A percentile compares a stretch with the other conserved stretches of the same genome.
phyloP scores from a whole-genome alignment of 35 echinoderm and acorn worm species.

The Anneissia japonica region DNA sequence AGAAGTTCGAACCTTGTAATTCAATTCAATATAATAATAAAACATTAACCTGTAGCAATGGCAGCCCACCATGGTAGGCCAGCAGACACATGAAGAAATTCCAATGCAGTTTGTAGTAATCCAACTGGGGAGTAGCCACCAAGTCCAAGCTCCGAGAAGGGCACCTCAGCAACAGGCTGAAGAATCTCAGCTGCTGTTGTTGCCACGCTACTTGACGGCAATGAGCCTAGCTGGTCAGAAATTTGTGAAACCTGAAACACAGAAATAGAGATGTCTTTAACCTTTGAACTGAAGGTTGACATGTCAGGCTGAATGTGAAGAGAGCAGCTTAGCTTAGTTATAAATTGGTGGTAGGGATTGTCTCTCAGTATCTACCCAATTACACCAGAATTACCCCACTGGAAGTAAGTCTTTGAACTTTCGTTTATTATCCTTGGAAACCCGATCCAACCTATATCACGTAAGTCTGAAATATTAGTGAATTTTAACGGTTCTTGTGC shows the following conservation, averaged over 20 bases:
- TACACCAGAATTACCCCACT: too few species aligned
- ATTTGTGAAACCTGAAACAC: not conserved
- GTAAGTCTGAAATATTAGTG: too few species aligned
- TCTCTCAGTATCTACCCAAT: too few species aligned
- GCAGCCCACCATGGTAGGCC: conserved; percentile 94
- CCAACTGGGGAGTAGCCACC: conserved; percentile 71
- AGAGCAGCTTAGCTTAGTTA: too few species aligned
- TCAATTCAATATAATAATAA: not conserved
- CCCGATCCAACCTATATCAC: too few species aligned
- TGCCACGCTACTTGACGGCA: not conserved
- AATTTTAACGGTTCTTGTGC: too few species aligned
- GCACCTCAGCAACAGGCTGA: conserved; percentile 77
- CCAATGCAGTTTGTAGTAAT: conserved; percentile 60
- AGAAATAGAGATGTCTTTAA: not conserved
- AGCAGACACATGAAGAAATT: conserved; percentile 70
- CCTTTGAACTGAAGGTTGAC: too few species aligned
- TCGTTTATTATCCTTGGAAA: too few species aligned
- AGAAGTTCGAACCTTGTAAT: too few species aligned
- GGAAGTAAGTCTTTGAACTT: too few species aligned
- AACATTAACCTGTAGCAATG: conserved; percentile 57
- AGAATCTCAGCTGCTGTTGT: conserved; percentile 71
- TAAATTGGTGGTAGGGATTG: too few species aligned
- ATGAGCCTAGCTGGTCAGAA: not conserved
- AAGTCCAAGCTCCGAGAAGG: conserved; percentile 78
- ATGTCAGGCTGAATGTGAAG: too few species aligned